Evolutionary conservation across 2,113 vertebrate species (phyloP), one percentile per base, ranked within the genome.

Genomic region (Orientallactaga bullata): DNA sequence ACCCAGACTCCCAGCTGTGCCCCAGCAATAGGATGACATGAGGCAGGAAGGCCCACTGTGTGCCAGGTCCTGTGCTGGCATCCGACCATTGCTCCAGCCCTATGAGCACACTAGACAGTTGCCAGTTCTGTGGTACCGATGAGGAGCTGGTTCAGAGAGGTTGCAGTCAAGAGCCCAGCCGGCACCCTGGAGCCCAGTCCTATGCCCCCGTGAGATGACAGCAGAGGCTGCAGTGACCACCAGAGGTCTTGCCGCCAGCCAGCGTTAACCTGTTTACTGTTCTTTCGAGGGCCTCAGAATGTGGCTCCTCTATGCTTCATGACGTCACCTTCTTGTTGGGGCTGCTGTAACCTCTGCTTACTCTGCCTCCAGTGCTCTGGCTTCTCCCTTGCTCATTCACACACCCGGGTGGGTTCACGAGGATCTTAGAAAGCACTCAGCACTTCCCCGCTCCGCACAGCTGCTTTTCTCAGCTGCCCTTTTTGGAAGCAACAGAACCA

Each of bases 301-400:
- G 4, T 15, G 28, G 42, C 42, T 71, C 0, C 0, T 26, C 39
- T 76, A 18, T 0, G 4, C 82, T 65, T 35, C 0, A 60, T 9
- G 7, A 1, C 3, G 13, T 74, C 60, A 21, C 76, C 88, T 89
- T 68, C 23, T 32, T 60, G 72, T 11, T 8, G n/a, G 37, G 17
- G 73, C 12, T 0, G 17, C 4, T 69, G 11, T 18, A 55, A 0
- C 83, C 66, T 92, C 91, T 84, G 0, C 30, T 71, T 28, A 76
- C 35, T 28, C 61, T 11, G 66, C 66, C 89, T 51, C 60, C 5
- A 28, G 3, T 4, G 7, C 60, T 47, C 24, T 28, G 5, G n/a
- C 63, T 17, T 55, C 68, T 26, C 55, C 16, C 47, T 9, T 0
- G 42, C 32, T 11, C 42, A 74, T 71, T 39, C 21, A 5, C 42